These are phyloP conservation scores for Bombus difficillimus DNA, from an alignment of 1,140 invertebrate species.

Conservation along the genomic window DNA sequence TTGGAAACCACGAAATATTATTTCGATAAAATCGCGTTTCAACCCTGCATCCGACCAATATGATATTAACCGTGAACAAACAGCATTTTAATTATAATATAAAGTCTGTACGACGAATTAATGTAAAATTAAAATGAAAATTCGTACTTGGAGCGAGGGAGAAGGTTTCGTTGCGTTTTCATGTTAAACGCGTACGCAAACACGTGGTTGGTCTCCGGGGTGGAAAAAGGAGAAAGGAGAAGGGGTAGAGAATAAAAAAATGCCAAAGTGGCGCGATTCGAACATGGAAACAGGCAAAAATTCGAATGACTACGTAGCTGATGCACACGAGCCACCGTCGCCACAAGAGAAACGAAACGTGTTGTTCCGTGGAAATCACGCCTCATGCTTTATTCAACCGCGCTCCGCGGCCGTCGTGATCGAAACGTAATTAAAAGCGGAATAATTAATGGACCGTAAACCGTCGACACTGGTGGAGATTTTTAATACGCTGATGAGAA, in stretches of 20 bases:
- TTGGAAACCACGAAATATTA: not conserved
- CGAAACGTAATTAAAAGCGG: conserved; percentile 33
- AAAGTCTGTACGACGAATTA: not conserved
- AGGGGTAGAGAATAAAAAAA: too few relatives aligned
- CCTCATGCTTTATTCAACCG: conserved; percentile 25
- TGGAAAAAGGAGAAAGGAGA: too few relatives aligned
- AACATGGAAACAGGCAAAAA: not conserved
- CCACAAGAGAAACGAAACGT: not conserved
- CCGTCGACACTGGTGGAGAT: not conserved
- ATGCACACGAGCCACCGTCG: not conserved
- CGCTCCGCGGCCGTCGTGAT: not conserved
- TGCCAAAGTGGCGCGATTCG: not conserved
- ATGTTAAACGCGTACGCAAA: not conserved
- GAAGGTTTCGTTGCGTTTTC: not conserved
- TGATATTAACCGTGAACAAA: conserved; percentile 11
- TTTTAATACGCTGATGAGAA: conserved; percentile 4
- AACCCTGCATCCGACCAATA: not conserved
- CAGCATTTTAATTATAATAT: conserved; percentile 17
- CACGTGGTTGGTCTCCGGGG: not conserved
- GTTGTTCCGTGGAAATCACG: conserved; percentile 8
- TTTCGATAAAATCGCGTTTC: not conserved
- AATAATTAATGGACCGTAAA: conserved; percentile 28
- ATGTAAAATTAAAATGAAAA: conserved; percentile 21
- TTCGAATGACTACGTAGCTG: not conserved
- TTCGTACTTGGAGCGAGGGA: not conserved